These are phyloP conservation scores for Scaptomyza pallida DNA, from an alignment of 1,140 invertebrate species.

Conservation along the genomic window DNA sequence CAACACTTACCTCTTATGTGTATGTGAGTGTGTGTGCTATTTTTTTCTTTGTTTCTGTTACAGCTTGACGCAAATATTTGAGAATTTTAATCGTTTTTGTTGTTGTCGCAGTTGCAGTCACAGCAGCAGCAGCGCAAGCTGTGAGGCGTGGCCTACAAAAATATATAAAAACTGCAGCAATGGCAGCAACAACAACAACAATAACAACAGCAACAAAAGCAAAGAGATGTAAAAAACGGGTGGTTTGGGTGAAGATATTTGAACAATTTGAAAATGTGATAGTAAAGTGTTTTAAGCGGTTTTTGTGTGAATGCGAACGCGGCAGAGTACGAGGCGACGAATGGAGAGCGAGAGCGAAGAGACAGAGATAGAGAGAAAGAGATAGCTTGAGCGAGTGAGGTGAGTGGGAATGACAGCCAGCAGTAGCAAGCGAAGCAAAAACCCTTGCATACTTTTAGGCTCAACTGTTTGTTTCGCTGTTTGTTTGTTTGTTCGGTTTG, in stretches of 20 bases:
- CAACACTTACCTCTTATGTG: neutral
- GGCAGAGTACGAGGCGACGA: conserved; percentile 6
- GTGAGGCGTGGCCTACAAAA: conserved; percentile 11
- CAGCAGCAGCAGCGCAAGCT: neutral
- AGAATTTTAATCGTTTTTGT: conserved; percentile 80
- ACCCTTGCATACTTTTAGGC: conserved; percentile 74
- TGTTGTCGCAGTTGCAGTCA: conserved; percentile 4
- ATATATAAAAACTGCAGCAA: conserved; percentile 17
- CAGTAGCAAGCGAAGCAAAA: conserved; percentile 41
- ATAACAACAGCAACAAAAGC: neutral
- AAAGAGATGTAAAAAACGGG: neutral
- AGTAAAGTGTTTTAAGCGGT: conserved; percentile 83
- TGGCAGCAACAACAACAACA: neutral
- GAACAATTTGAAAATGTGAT: conserved; percentile 82
- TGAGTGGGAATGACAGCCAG: neutral
- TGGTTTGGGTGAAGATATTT: conserved; percentile 67
- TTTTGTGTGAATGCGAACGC: conserved; percentile 72
- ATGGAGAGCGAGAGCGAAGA: neutral
- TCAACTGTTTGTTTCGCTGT: conserved; percentile 36
- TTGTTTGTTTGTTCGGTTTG: conserved; percentile 40
- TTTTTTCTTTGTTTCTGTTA: conserved; percentile 26
- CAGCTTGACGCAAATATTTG: conserved; percentile 68
- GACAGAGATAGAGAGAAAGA: no score
- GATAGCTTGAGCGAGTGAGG: neutral
- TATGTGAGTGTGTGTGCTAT: conserved; percentile 3